A percentile compares a stretch with the other conserved stretches of the same genome.
Conservation (phyloP, 35 echinoderm and acorn worm species). For the Lytechinus pictus region DNA sequence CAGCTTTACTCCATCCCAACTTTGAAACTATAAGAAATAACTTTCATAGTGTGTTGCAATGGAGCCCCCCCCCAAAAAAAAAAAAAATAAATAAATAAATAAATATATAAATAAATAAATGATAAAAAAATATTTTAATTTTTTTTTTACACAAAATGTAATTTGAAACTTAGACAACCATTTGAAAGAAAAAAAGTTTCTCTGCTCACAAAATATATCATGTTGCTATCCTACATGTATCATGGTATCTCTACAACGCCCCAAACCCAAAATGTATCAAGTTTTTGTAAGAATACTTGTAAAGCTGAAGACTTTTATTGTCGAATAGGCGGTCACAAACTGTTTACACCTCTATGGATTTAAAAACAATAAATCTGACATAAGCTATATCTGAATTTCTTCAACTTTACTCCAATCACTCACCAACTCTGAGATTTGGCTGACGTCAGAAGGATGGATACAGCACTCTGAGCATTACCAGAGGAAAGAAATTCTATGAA, state of each 20-base stretch:
- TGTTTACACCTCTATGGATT: background rate
- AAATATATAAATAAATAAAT: too few relatives aligned
- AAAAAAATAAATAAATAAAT: too few relatives aligned
- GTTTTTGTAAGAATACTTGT: background rate
- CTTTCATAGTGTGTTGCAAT: too few relatives aligned
- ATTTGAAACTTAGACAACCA: too few relatives aligned
- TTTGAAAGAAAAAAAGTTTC: too few relatives aligned
- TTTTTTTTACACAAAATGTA: too few relatives aligned
- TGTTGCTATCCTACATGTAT: too few relatives aligned
- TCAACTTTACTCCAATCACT: background rate
- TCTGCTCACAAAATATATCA: too few relatives aligned
- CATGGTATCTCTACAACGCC: too few relatives aligned
- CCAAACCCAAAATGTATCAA: background rate
- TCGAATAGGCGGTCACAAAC: background rate
- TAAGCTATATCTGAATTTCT: background rate
- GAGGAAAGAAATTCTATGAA: slow-evolving; percentile 43
- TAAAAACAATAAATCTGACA: background rate
- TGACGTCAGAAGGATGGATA: slow-evolving; percentile 24
- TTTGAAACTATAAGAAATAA: too few relatives aligned
- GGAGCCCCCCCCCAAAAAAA: background rate
- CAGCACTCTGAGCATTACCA: background rate
- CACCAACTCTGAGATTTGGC: background rate
- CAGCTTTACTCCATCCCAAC: background rate
- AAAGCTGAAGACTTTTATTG: background rate
- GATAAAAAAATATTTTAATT: too few relatives aligned